Evolutionary conservation across 2,797 vertebrate species (phyloP).

Genomic region (Microctenopoma stevenorrisi): DNA sequence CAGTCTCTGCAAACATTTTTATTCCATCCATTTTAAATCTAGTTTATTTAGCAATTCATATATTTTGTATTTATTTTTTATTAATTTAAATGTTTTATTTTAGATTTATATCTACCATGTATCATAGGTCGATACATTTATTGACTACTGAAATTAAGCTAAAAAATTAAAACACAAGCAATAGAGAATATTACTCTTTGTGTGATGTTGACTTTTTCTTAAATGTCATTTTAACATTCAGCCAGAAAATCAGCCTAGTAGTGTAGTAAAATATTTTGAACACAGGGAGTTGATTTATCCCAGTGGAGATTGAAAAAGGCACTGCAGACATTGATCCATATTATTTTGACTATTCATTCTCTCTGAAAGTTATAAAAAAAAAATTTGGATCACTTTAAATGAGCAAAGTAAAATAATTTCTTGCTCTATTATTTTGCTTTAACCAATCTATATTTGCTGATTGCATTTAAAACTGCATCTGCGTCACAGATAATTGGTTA

Average conservation of each 20-base stretch:
- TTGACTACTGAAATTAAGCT: too few relatives aligned
- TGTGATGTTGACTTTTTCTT: background rate
- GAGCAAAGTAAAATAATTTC: too few relatives aligned
- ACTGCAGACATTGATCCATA: background rate
- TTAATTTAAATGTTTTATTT: background rate
- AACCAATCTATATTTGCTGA: too few relatives aligned
- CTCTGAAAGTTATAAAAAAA: too few relatives aligned
- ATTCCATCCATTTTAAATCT: background rate
- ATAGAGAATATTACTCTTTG: background rate
- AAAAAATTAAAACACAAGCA: too few relatives aligned
- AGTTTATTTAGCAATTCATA: too few relatives aligned
- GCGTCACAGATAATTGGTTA: conserved; percentile 16
- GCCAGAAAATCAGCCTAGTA: background rate
- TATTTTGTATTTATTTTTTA: too few relatives aligned
- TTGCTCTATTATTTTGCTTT: too few relatives aligned
- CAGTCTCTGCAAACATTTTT: background rate
- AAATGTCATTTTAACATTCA: background rate
- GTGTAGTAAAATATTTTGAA: background rate
- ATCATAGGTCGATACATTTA: too few relatives aligned
- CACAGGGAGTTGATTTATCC: background rate
- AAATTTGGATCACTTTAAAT: too few relatives aligned
- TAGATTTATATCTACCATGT: background rate
- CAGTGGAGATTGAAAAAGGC: background rate
- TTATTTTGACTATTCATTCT: background rate
- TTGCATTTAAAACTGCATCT: background rate